A percentile compares a stretch with the other conserved stretches of the same genome.
phyloP scores from a whole-genome alignment of 2,113 vertebrate species.

The Notothenia coriiceps region DNA sequence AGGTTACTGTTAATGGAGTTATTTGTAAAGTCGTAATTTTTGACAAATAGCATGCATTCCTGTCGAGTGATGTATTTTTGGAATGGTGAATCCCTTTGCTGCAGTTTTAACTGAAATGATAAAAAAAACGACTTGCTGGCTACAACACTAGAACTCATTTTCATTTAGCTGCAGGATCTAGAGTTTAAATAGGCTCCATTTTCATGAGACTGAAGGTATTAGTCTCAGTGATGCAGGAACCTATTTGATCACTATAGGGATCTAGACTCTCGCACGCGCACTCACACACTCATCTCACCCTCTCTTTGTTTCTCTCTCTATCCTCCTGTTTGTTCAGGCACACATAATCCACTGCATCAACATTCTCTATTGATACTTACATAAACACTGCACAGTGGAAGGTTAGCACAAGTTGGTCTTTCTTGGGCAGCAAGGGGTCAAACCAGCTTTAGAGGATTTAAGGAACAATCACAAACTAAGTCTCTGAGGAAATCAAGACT shows the following conservation, averaged over 20 bases:
- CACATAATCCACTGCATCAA: slow-evolving; percentile 48
- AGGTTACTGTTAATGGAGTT: slow-evolving; percentile 35
- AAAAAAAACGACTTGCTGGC: background rate
- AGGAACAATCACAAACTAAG: slow-evolving; percentile 58
- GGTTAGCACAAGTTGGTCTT: slow-evolving; percentile 58
- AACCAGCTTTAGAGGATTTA: slow-evolving; percentile 60
- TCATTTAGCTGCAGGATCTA: background rate
- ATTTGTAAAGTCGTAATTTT: slow-evolving; percentile 15
- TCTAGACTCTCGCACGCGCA: background rate
- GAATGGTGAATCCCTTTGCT: background rate
- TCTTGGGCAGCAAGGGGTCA: slow-evolving; percentile 47
- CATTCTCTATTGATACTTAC: slow-evolving; percentile 44
- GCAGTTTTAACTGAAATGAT: background rate
- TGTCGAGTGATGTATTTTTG: slow-evolving; percentile 9
- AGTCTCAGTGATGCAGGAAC: slow-evolving; percentile 18
- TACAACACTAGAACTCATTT: background rate
- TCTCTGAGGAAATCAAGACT: slow-evolving; percentile 34
- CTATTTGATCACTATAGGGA: background rate
- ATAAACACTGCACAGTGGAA: slow-evolving; percentile 41
- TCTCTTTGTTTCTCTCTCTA: background rate
- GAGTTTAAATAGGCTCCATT: background rate
- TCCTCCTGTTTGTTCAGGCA: slow-evolving; percentile 13
- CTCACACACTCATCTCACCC: background rate
- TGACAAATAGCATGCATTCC: slow-evolving; percentile 12
- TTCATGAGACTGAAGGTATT: background rate